Percentiles rank a stretch among this genome's conserved stretches.
Conservation (phyloP, 1,140 invertebrate genomes). For the Mya arenaria region DNA sequence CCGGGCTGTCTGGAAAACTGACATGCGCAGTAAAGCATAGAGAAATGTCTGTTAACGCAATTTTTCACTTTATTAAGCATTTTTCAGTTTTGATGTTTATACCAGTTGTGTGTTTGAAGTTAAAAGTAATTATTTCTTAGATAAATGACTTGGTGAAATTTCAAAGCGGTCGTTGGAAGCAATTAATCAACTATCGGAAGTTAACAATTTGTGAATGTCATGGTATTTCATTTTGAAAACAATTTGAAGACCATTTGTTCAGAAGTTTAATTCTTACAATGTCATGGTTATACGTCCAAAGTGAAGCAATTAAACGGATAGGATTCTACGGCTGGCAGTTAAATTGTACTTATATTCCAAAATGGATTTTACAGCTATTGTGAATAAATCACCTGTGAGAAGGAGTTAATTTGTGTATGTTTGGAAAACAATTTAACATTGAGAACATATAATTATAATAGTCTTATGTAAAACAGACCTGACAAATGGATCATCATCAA, state of each 20-base stretch:
- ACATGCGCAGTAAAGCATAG: conserved; percentile 36
- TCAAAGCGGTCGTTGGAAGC: conserved; percentile 22
- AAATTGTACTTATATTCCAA: neutral
- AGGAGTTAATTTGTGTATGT: neutral
- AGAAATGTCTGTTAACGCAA: conserved; percentile 46
- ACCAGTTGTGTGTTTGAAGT: conserved; percentile 34
- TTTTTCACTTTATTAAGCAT: conserved; percentile 51
- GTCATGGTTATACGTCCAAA: conserved; percentile 18
- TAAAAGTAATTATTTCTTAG: conserved; percentile 52
- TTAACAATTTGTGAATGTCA: conserved; percentile 41
- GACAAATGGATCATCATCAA: conserved; percentile 46
- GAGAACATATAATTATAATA: conserved; percentile 27
- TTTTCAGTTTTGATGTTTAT: conserved; percentile 34
- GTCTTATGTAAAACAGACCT: conserved; percentile 7
- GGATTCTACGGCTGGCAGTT: conserved; percentile 2
- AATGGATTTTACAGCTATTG: conserved; percentile 44
- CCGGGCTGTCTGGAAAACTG: conserved; percentile 14
- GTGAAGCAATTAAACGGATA: conserved; percentile 25
- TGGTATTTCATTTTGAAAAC: conserved; percentile 34
- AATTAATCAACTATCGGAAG: conserved; percentile 40
- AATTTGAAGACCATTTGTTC: neutral
- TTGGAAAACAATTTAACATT: conserved; percentile 43
- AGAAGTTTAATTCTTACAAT: neutral
- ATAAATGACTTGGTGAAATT: conserved; percentile 32
- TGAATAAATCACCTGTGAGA: too few species aligned